phyloP scores from a whole-genome alignment of 2,797 vertebrate genomes.

The Arrhamphus sclerolepis region DNA sequence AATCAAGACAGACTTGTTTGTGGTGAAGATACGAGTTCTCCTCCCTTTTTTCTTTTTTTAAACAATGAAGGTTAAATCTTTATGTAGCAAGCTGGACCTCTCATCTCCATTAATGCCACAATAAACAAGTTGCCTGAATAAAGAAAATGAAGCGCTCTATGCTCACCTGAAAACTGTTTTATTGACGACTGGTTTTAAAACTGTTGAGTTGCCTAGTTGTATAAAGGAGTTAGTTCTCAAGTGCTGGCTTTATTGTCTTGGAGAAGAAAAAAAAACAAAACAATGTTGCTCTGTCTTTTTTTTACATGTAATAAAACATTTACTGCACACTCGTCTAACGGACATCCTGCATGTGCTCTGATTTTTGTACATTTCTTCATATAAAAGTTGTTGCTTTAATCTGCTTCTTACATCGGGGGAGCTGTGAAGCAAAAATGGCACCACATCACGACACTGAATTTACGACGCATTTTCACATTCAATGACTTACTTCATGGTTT shows the following conservation, averaged over 20 bases:
- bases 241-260: constrained; percentile 62
- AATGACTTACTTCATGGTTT: no score
- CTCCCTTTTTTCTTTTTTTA: not conserved
- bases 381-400: no score
- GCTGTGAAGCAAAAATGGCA: no score
- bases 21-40: not conserved
- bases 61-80: constrained; percentile 18
- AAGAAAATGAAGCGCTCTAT: constrained; percentile 16
- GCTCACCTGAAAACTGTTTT: constrained; percentile 33
- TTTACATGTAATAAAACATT: constrained; percentile 77
- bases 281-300: constrained; percentile 69
- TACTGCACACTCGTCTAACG: constrained; percentile 61
- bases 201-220: constrained; percentile 26
- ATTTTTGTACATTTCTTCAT: constrained; percentile 1
- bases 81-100: constrained; percentile 17
- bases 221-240: constrained; percentile 48
- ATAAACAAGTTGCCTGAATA: constrained; percentile 27
- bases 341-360: not conserved
- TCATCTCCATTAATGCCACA: constrained; percentile 36
- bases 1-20: constrained; percentile 20
- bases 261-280: not conserved
- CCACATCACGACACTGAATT: no score
- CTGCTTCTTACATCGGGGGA: no score
- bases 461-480: no score
- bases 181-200: constrained; percentile 39